Percentiles rank a stretch among this genome's conserved stretches.
Evolutionary conservation across 2,888 invertebrate genomes (phyloP).

Genomic region (Agonopterix subpropinquella): DNA sequence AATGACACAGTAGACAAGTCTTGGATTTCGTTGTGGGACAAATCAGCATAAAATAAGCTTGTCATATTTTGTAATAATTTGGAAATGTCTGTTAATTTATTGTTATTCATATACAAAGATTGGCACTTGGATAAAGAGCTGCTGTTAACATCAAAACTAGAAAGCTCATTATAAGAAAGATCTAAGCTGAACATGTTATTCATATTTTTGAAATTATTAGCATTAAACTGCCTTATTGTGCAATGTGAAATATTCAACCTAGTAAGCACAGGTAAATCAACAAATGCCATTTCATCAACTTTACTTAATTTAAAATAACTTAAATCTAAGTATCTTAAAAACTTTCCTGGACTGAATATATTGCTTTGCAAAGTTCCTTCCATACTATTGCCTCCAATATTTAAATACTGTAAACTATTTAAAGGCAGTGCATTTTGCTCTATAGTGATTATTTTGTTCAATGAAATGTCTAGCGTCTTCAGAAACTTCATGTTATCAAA

Average conservation of each 20-base stretch:
- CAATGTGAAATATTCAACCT: slow-evolving; percentile 53
- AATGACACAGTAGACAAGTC: slow-evolving; percentile 23
- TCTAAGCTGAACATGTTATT: slow-evolving; percentile 53
- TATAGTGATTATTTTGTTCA: slow-evolving; percentile 40
- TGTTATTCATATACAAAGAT: slow-evolving; percentile 47
- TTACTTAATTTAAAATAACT: slow-evolving; percentile 38
- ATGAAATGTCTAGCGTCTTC: slow-evolving; percentile 45
- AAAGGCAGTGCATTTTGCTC: slow-evolving; percentile 45
- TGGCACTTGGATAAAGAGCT: slow-evolving; percentile 33
- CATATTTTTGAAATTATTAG: slow-evolving; percentile 41
- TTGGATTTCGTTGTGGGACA: slow-evolving; percentile 40
- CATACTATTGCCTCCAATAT: slow-evolving; percentile 39
- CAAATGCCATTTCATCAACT: slow-evolving; percentile 42
- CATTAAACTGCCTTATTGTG: slow-evolving; percentile 33
- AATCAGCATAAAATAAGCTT: slow-evolving; percentile 36
- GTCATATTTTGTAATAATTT: slow-evolving; percentile 26
- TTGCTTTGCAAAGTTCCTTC: slow-evolving; percentile 31
- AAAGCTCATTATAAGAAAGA: slow-evolving; percentile 44
- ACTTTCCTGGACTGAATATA: slow-evolving; percentile 47
- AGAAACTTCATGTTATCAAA: slow-evolving; percentile 38
- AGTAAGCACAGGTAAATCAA: slow-evolving; percentile 43
- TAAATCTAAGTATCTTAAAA: slow-evolving; percentile 45
- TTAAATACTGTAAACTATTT: slow-evolving; percentile 44
- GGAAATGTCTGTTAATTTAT: slow-evolving; percentile 32
- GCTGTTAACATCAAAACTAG: slow-evolving; percentile 27